Evolutionary conservation across 2,113 vertebrate species (phyloP).

Genomic region (Craseonycteris thonglongyai): DNA sequence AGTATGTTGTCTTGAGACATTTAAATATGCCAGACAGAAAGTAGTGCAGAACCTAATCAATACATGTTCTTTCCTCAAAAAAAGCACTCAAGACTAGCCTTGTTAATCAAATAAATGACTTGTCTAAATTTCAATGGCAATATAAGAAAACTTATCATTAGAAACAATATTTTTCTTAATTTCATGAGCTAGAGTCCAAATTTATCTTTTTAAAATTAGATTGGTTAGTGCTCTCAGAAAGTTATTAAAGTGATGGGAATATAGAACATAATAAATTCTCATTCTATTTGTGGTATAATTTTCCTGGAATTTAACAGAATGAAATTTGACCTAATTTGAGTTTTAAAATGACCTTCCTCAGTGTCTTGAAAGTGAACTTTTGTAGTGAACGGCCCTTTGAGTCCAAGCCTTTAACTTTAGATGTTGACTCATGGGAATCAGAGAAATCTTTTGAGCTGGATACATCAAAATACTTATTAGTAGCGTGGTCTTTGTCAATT

Average conservation of each 20-base stretch:
- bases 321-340: slow-evolving; percentile 6
- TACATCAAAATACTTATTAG: background rate
- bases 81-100: background rate
- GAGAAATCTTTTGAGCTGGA: background rate
- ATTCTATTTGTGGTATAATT: slow-evolving; percentile 49
- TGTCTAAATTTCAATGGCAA: slow-evolving; percentile 37
- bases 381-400: background rate
- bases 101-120: slow-evolving; percentile 47
- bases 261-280: slow-evolving; percentile 49
- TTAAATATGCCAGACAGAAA: background rate
- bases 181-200: slow-evolving; percentile 49
- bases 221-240: slow-evolving; percentile 59
- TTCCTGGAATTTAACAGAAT: slow-evolving; percentile 42
- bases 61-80: background rate
- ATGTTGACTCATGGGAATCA: background rate
- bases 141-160: slow-evolving; percentile 61
- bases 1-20: background rate
- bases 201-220: slow-evolving; percentile 69
- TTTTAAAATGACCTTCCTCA: slow-evolving; percentile 41
- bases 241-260: slow-evolving; percentile 59
- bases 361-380: background rate
- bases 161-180: slow-evolving; percentile 65
- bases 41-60: background rate
- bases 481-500: background rate
- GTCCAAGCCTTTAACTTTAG: background rate